Evolutionary conservation across 2,888 invertebrate species (phyloP).

Genomic region (Rhagonycha lutea): DNA sequence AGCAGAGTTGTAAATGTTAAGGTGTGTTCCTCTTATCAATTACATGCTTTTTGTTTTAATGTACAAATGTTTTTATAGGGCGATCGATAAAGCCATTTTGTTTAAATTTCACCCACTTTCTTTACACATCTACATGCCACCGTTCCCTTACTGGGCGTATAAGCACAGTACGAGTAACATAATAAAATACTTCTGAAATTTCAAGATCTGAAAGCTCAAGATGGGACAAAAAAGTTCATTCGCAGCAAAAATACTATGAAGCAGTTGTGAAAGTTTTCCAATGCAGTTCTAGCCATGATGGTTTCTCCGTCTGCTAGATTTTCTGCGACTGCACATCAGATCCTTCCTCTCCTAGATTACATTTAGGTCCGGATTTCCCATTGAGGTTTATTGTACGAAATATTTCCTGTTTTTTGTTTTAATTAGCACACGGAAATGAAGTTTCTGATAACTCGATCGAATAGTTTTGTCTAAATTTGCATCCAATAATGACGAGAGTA

Average conservation of each 20-base stretch:
- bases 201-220: too few species aligned
- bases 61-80: background rate
- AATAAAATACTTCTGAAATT: background rate
- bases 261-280: too few species aligned
- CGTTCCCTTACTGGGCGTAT: too few species aligned
- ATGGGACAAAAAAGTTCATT: too few species aligned
- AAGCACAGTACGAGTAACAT: too few species aligned
- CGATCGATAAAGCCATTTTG: background rate
- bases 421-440: background rate
- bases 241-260: too few species aligned
- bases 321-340: background rate
- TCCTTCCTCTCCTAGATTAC: background rate
- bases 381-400: background rate
- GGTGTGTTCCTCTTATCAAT: background rate
- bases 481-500: too few species aligned
- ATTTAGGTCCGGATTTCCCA: background rate
- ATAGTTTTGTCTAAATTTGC: too few species aligned
- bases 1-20: background rate
- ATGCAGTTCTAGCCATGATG: too few species aligned
- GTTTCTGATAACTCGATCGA: background rate
- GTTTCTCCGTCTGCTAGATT: too few species aligned
- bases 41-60: conserved; percentile 5
- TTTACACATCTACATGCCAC: background rate
- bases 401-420: background rate
- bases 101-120: background rate